Base-by-base conservation (phyloP, 2,888 invertebrate species). In the Isoperla grammatica region DNA sequence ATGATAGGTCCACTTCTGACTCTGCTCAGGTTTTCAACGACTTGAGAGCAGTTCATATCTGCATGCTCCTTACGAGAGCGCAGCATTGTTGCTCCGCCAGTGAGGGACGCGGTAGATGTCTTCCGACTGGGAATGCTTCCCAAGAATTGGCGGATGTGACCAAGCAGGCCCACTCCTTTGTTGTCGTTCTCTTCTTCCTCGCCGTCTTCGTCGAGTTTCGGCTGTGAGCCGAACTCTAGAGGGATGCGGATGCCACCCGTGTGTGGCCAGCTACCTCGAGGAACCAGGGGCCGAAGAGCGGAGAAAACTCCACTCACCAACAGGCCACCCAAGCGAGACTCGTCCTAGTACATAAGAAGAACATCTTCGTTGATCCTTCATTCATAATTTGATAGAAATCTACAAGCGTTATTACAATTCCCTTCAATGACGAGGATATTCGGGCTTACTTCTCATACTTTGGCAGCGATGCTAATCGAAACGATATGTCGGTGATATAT, bases 201-300 rank as follows among this genome's bases (percentile, higher is more conserved):
- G 15, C 3, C 20, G 17, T 53, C 58, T 1, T 80, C 81, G 70
- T 81, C 81, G 0, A 84, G 76, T 69, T 83, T 83, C 0, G 84
- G 84, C 67, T 84, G 83, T 0, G 84, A 84, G 68, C 83, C 83
- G 68, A 85, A 85, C 58, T 81, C 83, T 60, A 84, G 81, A 1
- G 83, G 60, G 4, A 35, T 22, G 1, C 61, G 39, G 4, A 29
- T 29, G 29, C 3, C 4, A 5, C 29, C 29, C 3, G 29, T 8
- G 29, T 45, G 17, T 0, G 88, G 88, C 88, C 87, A 88, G 71
- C 86, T 86, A 5, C 87, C 87, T 43, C 87, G 78, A 0, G 87
- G 87, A 57, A 87, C 87, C 55, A 87, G 86, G 1, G 87, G 87
- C 0, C 87, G 87, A 0, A 87, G 75, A 6, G 87, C 87, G 15